Evolutionary conservation across 2,888 invertebrate species (phyloP).

Genomic region (Ptychoptera albimana): DNA sequence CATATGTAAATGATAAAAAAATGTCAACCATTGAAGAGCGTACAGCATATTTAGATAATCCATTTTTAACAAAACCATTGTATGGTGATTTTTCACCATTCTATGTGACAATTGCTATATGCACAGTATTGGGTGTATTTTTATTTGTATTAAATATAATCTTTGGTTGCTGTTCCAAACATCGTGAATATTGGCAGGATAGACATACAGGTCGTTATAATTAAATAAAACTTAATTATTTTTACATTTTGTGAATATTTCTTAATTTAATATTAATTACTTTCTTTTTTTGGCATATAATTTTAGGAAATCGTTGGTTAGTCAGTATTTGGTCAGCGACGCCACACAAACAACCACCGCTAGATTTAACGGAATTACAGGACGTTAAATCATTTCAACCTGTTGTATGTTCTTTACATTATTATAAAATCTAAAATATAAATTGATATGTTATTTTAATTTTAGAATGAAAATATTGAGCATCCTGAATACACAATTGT

Average conservation of each 20-base stretch:
- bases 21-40: slow-evolving; percentile 49
- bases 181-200: slow-evolving; percentile 69
- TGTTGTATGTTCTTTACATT: neutral
- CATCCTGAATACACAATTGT: slow-evolving; percentile 20
- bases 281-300: neutral
- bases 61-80: slow-evolving; percentile 37
- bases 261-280: neutral
- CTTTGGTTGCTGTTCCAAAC: slow-evolving; percentile 65
- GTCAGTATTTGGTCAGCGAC: slow-evolving; percentile 71
- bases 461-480: slow-evolving; percentile 6
- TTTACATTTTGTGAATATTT: neutral
- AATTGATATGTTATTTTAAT: neutral
- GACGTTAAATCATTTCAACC: slow-evolving; percentile 30
- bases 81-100: slow-evolving; percentile 71
- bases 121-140: slow-evolving; percentile 51
- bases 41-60: slow-evolving; percentile 43
- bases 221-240: slow-evolving; percentile 8
- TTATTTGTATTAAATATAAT: slow-evolving; percentile 61
- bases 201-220: slow-evolving; percentile 49
- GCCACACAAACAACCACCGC: slow-evolving; percentile 65
- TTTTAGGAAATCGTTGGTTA: slow-evolving; percentile 66
- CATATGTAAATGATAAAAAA: too few relatives aligned
- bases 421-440: neutral
- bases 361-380: slow-evolving; percentile 62
- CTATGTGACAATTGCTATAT: slow-evolving; percentile 65